Evolutionary conservation across 23 tunicate genomes (phyloP).

Genomic region (Ascidia mentula): DNA sequence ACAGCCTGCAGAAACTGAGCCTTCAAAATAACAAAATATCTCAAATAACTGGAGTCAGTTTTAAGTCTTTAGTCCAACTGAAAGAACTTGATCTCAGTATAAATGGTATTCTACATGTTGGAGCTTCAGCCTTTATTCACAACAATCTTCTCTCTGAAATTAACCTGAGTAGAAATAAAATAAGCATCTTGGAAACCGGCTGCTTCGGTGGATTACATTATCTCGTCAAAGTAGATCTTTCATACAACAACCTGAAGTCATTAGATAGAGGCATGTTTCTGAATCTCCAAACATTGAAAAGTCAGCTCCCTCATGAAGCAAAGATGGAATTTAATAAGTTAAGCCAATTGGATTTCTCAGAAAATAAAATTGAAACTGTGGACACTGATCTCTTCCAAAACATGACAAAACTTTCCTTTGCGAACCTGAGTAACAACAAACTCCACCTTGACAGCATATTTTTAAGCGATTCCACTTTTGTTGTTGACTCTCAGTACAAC

Average conservation of each 20-base stretch:
- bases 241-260: background rate
- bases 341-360: background rate
- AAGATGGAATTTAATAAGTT: background rate
- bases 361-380: slow-evolving; percentile 1
- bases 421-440: slow-evolving; percentile 13
- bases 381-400: background rate
- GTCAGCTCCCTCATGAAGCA: background rate
- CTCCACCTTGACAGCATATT: background rate
- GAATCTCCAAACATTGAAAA: background rate
- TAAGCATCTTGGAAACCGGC: slow-evolving; percentile 15
- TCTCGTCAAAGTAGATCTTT: slow-evolving; percentile 8
- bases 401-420: background rate
- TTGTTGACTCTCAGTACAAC: background rate
- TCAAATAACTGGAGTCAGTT: background rate
- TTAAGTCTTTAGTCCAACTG: slow-evolving; percentile 5
- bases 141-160: background rate
- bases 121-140: background rate
- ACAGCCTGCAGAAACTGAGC: background rate
- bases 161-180: slow-evolving; percentile 10
- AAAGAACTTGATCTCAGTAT: slow-evolving; percentile 18
- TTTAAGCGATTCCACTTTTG: background rate
- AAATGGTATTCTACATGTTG: slow-evolving; percentile 6
- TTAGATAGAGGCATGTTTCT: background rate
- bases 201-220: background rate
- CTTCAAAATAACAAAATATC: slow-evolving; percentile 7